A percentile compares a stretch with the other conserved stretches of the same genome.
Conservation (phyloP, 2,113 vertebrate species). For the Rhizomys pruinosus region DNA sequence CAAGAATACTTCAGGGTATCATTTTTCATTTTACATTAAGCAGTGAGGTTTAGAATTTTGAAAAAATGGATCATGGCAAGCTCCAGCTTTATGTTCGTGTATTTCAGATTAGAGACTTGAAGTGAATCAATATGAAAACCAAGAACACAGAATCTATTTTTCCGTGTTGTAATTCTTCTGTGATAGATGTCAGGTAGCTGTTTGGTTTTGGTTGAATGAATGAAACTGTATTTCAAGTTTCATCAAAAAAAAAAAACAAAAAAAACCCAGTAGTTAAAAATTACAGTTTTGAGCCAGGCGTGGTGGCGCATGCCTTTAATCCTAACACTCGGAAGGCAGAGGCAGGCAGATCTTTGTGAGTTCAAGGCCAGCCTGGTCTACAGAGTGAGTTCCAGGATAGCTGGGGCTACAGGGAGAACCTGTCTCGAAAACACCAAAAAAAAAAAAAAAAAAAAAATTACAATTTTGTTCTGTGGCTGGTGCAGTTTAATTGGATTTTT, state of each 20-base stretch:
- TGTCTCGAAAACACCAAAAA: too few relatives aligned
- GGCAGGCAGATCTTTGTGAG: too few relatives aligned
- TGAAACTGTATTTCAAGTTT: slow-evolving; percentile 9
- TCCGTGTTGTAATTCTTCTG: not conserved
- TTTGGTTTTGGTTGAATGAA: slow-evolving; percentile 5
- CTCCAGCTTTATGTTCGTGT: not conserved
- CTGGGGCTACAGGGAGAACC: too few relatives aligned
- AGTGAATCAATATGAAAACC: not conserved
- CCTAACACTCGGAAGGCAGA: too few relatives aligned
- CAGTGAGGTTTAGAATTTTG: not conserved
- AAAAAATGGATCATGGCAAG: not conserved
- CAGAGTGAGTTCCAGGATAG: too few relatives aligned
- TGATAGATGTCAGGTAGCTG: not conserved
- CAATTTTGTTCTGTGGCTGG: not conserved
- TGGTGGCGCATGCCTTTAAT: too few relatives aligned
- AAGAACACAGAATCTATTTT: not conserved
- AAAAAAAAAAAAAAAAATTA: not conserved
- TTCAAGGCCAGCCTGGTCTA: too few relatives aligned
- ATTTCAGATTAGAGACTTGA: slow-evolving; percentile 43
- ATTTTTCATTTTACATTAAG: slow-evolving; percentile 28
- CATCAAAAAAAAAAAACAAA: not conserved
- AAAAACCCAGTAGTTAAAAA: not conserved
- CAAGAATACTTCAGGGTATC: not conserved
- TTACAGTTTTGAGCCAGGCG: too few relatives aligned
- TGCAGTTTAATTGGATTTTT: slow-evolving; percentile 44